Evolutionary conservation across 2,797 vertebrate species (phyloP), one percentile per base, ranked within the genome.

Genomic region (Chanos chanos): DNA sequence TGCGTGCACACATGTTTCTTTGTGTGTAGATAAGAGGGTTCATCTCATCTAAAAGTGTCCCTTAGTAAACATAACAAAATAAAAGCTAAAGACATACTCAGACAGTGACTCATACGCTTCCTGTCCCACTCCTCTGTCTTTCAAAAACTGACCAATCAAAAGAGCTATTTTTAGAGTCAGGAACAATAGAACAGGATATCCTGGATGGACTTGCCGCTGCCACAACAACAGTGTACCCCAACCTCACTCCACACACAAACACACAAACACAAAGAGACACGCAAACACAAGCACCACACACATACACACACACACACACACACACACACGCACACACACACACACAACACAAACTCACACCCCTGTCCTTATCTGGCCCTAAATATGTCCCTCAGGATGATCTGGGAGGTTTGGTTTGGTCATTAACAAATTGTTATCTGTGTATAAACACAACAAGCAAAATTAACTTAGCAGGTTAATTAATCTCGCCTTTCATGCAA

Each of bases 101-200:
- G 66, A 70, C 61, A 68, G 72, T 47, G 56, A 76, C 77, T 43
- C 40, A 74, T 65, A 81, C 64, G 77, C 75, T 82, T 89, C 86
- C 86, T 81, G 70, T 71, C 84, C 78, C 72, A 45, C 49, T 72
- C 45, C 40, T 33, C 64, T 41, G 51, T 75, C 67, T 64, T 60
- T 65, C 34, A 49, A 37, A 59, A 79, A 74, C 75, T 34, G 54
- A 41, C 80, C 81, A 86, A 87, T 86, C 77, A 82, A 80, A 84
- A 66, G 0, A 28, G 28, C 64, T 84, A 80, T 83, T 83, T 70
- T 87, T 85, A 83, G 73, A 3, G 10, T 19, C 2, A 1, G 6
- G 61, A 78, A 90, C 87, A 91, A 89, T 82, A 74, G 84, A 83
- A 52, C 86, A 86, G 86, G 87, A 91, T 77, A 85, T 89, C 87